Conservation (phyloP, 2,113 vertebrate genomes). For the Charadrius vociferus region DNA sequence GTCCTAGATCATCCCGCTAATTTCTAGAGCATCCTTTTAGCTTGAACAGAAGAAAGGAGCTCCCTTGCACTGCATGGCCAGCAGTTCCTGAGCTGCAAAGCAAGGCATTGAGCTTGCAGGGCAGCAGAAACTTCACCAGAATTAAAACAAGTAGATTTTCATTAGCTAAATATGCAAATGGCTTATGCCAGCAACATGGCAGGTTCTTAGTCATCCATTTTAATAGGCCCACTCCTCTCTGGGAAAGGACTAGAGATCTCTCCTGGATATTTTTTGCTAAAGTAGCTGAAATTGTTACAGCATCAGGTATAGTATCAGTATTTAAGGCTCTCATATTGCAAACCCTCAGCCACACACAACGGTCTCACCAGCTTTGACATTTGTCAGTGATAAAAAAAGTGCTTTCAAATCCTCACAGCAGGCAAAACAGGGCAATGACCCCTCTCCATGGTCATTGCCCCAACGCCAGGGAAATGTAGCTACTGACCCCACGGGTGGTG, state of each 20-base stretch:
- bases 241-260: neutral
- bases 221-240: neutral
- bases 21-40: neutral
- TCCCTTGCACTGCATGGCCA: neutral
- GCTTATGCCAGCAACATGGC: neutral
- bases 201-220: neutral
- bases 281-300: neutral
- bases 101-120: fast-evolving
- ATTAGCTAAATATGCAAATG: neutral
- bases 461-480: neutral
- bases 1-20: neutral
- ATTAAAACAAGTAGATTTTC: neutral
- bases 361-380: neutral
- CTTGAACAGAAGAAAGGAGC: neutral
- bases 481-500: neutral
- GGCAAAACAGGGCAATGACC: neutral
- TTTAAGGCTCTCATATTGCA: neutral
- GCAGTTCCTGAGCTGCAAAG: neutral
- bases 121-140: neutral
- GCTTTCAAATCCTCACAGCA: neutral
- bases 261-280: neutral
- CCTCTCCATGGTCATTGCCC: too few relatives aligned
- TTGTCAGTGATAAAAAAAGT: neutral
- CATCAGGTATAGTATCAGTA: neutral
- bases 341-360: neutral